Conservation (phyloP, 2,113 vertebrate genomes). For the Maccullochella peelii region DNA sequence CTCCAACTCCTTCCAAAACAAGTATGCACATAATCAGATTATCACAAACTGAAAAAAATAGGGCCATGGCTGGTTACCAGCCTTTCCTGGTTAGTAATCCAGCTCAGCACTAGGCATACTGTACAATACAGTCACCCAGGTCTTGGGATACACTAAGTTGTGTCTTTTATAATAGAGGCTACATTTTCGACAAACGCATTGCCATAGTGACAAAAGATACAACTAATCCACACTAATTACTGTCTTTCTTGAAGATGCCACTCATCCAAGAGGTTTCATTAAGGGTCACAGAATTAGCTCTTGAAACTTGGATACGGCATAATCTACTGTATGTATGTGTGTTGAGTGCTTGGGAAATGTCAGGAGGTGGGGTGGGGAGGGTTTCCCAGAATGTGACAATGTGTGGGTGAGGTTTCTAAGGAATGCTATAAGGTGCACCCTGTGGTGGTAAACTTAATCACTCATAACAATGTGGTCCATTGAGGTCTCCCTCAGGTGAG, state of each 20-base stretch:
- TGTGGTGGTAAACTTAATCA: background rate
- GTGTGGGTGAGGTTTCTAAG: background rate
- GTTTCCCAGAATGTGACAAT: background rate
- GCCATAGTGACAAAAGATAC: background rate
- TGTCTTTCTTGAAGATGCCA: background rate
- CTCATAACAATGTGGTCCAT: background rate
- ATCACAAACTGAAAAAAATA: background rate
- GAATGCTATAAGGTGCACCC: slow-evolving; percentile 5
- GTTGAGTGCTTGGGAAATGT: background rate
- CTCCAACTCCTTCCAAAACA: background rate
- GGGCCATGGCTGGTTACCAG: background rate
- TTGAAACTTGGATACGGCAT: background rate
- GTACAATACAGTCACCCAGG: background rate
- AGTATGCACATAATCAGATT: background rate
- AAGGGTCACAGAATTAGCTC: background rate
- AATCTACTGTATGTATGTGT: background rate
- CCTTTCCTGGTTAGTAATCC: background rate
- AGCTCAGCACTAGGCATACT: background rate
- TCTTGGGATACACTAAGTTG: background rate
- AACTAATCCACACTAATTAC: background rate
- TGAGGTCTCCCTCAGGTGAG: background rate
- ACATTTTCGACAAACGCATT: background rate
- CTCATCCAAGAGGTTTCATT: background rate
- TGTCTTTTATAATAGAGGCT: background rate
- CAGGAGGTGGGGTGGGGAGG: background rate